These are phyloP conservation scores for Pachycephala philippinensis DNA, from an alignment of 2,113 vertebrate species.

Conservation along the genomic window DNA sequence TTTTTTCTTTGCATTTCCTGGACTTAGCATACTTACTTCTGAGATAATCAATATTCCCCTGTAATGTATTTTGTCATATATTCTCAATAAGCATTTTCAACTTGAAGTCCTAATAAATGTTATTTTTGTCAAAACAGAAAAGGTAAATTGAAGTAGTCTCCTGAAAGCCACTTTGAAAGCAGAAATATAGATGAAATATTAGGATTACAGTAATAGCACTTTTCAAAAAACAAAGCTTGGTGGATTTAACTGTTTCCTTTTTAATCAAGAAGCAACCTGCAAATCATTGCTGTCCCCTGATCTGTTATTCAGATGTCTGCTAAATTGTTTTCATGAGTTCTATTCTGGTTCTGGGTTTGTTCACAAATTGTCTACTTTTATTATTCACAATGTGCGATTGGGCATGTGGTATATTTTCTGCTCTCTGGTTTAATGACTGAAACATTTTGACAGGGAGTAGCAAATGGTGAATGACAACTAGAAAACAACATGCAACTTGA, in stretches of 20 bases:
- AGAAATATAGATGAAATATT: not conserved
- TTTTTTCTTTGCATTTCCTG: not conserved
- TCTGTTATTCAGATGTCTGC: conserved; percentile 37
- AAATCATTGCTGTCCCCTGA: not conserved
- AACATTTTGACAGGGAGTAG: conserved; percentile 53
- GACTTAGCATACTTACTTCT: not conserved
- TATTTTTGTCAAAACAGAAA: not conserved
- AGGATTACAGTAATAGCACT: not conserved
- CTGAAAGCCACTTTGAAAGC: not conserved
- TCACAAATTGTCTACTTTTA: conserved; percentile 54
- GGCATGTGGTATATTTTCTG: conserved; percentile 56
- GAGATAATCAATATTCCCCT: not conserved
- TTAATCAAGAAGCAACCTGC: conserved; percentile 42
- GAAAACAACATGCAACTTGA: conserved; percentile 4
- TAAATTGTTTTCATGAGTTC: conserved; percentile 7
- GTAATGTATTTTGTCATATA: not conserved
- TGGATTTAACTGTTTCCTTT: not conserved
- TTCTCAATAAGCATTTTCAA: not conserved
- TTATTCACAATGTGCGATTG: conserved; percentile 41
- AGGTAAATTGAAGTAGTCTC: not conserved
- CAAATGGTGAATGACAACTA: conserved; percentile 49
- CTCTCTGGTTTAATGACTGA: conserved; percentile 56
- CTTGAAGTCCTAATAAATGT: not conserved
- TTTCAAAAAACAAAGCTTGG: conserved; percentile 1
- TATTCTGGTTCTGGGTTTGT: conserved; percentile 18